Evolutionary conservation across 2,888 invertebrate species (phyloP), one percentile per base, ranked within the genome.

Genomic region (Drosophila suboccidentalis): DNA sequence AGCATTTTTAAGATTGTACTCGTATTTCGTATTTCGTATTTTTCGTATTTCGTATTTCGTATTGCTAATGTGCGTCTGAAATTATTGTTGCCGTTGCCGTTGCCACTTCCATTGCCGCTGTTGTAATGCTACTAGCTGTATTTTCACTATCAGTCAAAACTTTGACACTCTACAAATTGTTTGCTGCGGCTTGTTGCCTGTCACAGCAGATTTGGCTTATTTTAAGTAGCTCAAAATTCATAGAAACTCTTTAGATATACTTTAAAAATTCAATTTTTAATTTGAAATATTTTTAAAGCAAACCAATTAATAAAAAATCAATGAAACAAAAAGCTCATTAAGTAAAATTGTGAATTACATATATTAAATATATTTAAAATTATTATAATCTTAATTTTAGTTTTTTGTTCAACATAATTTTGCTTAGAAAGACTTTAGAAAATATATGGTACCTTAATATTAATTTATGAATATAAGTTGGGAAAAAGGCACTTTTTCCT

Each of bases 61-160:
- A 63, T 74, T 79, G 79, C 63, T 57, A 66, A 38, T 74, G 63
- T 66, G 71, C 74, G 71, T 77, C 55, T 49, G 26, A 17, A 32
- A 34, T 41, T 49, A 51, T 34, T 69, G 64, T n/a, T 43, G 55
- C 11, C 9, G 22, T 26, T 51, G 32, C n/a, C 11, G 43, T 59
- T 64, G 34, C n/a, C 47, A 38, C 49, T 50, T 39, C 11, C 47
- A 49, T 15, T 59, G 50, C 36, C 43, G 54, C 36, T 60, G 55
- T 9, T 32, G 53, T 32, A 57, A 39, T 53, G 53, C 22, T 61
- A 46, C 39, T 53, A 63, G 57, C 55, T 54, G 71, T 38, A 61
- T 71, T 80, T 80, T 64, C 75, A 78, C 75, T 75, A 75, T 57
- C 71, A 79, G 54, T 46, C 68, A 57, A 43, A 47, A 58, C 44